Evolutionary conservation across 1,140 invertebrate genomes (phyloP).

Genomic region (Caenorhabditis latens): DNA sequence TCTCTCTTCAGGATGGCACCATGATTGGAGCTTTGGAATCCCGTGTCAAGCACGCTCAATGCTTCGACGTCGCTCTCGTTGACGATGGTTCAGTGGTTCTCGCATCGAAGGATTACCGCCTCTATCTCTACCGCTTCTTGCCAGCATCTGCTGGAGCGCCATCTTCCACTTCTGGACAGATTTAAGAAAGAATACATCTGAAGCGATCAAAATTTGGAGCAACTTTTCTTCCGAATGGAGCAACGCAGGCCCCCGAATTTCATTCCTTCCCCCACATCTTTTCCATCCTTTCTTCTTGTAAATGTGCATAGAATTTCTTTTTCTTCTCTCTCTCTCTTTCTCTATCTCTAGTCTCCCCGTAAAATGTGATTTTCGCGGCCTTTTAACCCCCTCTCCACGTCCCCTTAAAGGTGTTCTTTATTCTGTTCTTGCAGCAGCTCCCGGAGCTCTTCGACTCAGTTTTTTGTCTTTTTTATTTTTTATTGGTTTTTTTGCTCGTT

Average conservation of each 20-base stretch:
- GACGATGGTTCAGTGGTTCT: slow-evolving; percentile 98
- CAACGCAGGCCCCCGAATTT: background rate
- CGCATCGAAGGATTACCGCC: slow-evolving; percentile 94
- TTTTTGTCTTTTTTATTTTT: slow-evolving; percentile 1
- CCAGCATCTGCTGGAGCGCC: background rate
- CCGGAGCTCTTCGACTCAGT: slow-evolving; percentile 8
- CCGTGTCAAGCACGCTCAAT: slow-evolving; percentile 99
- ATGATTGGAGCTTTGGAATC: slow-evolving; percentile 95
- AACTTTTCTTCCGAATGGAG: background rate
- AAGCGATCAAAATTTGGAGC: background rate
- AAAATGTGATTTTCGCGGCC: slow-evolving; percentile 34
- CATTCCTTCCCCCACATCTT: background rate
- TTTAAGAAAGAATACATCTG: background rate
- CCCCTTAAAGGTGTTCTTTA: slow-evolving; percentile 9
- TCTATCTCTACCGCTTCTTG: slow-evolving; percentile 75
- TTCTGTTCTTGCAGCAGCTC: background rate
- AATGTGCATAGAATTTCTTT: slow-evolving; percentile 40
- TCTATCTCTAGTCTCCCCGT: background rate
- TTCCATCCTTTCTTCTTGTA: background rate
- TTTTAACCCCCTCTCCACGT: background rate
- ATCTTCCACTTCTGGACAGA: background rate
- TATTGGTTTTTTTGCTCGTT: background rate
- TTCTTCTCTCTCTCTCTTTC: background rate
- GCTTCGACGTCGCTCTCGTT: slow-evolving; percentile 98
- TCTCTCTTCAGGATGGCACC: slow-evolving; percentile 87